Base-by-base conservation (phyloP, 1,140 invertebrate species). In the Aphis gossypii region DNA sequence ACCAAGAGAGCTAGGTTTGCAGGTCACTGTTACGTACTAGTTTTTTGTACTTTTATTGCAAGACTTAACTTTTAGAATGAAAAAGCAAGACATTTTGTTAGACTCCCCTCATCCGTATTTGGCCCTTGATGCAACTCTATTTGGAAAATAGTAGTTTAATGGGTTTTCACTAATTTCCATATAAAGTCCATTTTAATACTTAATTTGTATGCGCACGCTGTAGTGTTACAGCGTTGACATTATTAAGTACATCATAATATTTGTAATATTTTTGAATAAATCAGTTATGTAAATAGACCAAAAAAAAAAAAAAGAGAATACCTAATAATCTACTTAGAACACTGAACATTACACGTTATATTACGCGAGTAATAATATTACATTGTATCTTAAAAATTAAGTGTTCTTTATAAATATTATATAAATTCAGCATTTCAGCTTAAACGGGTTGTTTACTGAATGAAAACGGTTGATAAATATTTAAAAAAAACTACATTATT, bases 131-230 rank as follows among this genome's bases (percentile, higher is more conserved):
- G 7, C 41, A 7, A 44, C 83, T 41, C 41, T 38, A 41, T 84
- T 84, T 84, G 41, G 41, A 23, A 84, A 87, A 87, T n/a, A 14
- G 25, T 54, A 35, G 46, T 54, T 35, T 44, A 30, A n/a, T 92
- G 44, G 84, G 48, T 38, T 23, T 88, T n/a, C 23, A 38, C 48
- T 41, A 25, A 86, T 93, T 56, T 44, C 68, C 84, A 87, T 87
- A 87, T 48, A 46, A 87, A 87, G 41, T 87, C 84, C 9, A 46
- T 87, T 87, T 87, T 87, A 87, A 87, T 87, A 87, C 23, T 30
- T 46, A 30, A 30, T 87, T 46, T 18, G 84, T 46, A 87, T 87
- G 44, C 84, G 44, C 6, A 0, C 21, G 7, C 76, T 38, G 35
- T 83, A 83, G 18, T 38, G n/a, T 6, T 35, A 82, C 2, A 83